A percentile compares a stretch with the other conserved stretches of the same genome.
These are phyloP conservation scores for Gila orcuttii DNA, from an alignment of 2,113 vertebrate genomes.

Conservation along the genomic window DNA sequence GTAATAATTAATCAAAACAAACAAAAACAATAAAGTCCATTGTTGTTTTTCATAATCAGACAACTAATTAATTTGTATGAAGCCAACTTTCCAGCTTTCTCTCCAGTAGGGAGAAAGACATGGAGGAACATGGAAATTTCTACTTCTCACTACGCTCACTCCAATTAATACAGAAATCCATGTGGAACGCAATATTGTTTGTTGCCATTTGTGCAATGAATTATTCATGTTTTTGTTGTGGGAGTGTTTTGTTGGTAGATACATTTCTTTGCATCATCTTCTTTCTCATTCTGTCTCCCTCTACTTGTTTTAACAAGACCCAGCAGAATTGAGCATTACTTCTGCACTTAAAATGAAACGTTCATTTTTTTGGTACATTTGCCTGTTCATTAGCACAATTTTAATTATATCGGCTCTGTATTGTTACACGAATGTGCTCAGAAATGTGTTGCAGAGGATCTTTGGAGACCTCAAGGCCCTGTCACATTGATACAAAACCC, in stretches of 20 bases:
- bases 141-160: conserved; percentile 61
- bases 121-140: conserved; percentile 46
- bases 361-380: not conserved
- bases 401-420: not conserved
- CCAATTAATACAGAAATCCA: conserved; percentile 78
- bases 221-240: conserved; percentile 76
- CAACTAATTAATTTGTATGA: conserved; percentile 78
- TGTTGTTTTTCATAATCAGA: conserved; percentile 75
- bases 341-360: not conserved
- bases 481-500: not conserved
- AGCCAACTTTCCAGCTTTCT: conserved; percentile 69
- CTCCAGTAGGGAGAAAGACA: conserved; percentile 68
- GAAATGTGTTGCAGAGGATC: conserved; percentile 1
- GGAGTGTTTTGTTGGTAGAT: conserved; percentile 74
- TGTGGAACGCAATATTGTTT: conserved; percentile 75
- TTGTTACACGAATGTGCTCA: conserved; percentile 1
- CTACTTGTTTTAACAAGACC: conserved; percentile 69
- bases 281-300: conserved; percentile 43
- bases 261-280: conserved; percentile 60
- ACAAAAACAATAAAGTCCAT: conserved; percentile 71
- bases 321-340: conserved; percentile 1
- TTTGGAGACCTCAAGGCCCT: not conserved
- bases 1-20: conserved; percentile 79
- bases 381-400: not conserved
- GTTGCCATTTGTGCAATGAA: conserved; percentile 72